phyloP scores from a whole-genome alignment of 2,797 vertebrate species.

The Pelochelys cantorii region DNA sequence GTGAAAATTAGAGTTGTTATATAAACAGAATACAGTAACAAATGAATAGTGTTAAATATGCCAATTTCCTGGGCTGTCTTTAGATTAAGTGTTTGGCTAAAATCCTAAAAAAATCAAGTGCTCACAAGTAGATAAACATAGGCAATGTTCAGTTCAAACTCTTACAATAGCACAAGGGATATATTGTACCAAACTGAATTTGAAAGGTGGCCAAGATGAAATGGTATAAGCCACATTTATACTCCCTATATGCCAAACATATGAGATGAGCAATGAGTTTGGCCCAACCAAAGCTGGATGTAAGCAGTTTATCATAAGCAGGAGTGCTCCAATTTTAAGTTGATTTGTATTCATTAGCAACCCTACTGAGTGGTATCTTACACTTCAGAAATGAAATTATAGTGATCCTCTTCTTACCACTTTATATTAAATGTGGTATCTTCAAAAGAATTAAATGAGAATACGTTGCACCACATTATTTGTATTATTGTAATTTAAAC shows the following conservation, averaged over 20 bases:
- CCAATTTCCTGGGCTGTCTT: constrained; percentile 47
- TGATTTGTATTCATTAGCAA: constrained; percentile 57
- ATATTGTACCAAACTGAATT: constrained; percentile 51
- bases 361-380: background rate
- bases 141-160: constrained; percentile 59
- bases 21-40: constrained; percentile 43
- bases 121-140: constrained; percentile 47
- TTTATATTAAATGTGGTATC: background rate
- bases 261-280: constrained; percentile 42
- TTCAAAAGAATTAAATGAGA: background rate
- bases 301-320: constrained; percentile 57
- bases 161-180: constrained; percentile 56
- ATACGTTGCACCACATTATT: background rate
- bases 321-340: constrained; percentile 10
- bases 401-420: background rate
- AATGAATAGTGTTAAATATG: constrained; percentile 61
- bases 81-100: constrained; percentile 51
- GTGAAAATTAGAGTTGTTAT: constrained; percentile 55
- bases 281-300: constrained; percentile 31
- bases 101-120: constrained; percentile 54
- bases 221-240: constrained; percentile 26
- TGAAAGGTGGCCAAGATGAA: constrained; percentile 63
- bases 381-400: background rate
- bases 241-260: constrained; percentile 24
- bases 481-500: background rate